Evolutionary conservation across 2,888 invertebrate genomes (phyloP).

Genomic region (Odontocolon sp.): DNA sequence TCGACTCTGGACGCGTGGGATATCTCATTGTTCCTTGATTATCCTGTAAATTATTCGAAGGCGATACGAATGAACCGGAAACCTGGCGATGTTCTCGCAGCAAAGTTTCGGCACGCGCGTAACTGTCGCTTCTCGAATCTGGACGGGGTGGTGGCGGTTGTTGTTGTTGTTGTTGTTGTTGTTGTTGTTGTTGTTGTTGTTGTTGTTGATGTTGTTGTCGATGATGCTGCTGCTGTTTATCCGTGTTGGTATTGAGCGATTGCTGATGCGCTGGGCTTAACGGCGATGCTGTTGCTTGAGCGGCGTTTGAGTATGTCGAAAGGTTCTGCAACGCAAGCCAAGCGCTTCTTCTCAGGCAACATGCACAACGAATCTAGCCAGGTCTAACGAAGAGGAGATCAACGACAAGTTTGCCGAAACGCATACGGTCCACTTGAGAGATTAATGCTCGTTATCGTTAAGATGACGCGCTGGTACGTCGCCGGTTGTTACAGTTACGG

Average conservation of each 20-base stretch:
- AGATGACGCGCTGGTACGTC: neutral
- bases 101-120: conserved; percentile 74
- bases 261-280: conserved; percentile 70
- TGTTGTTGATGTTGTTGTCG: conserved; percentile 53
- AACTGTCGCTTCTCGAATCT: conserved; percentile 77
- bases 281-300: conserved; percentile 71
- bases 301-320: conserved; percentile 75
- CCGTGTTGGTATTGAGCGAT: conserved; percentile 51
- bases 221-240: conserved; percentile 55
- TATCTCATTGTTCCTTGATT: conserved; percentile 19
- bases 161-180: conserved; percentile 45
- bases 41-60: conserved; percentile 38
- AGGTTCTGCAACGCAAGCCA: conserved; percentile 79
- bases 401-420: neutral
- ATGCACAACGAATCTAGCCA: conserved; percentile 56
- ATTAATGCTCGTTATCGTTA: conserved; percentile 19
- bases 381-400: neutral
- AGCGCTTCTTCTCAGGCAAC: conserved; percentile 72
- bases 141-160: conserved; percentile 73
- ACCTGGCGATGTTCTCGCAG: conserved; percentile 72
- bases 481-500: neutral
- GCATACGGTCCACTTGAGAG: conserved; percentile 4
- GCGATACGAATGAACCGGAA: conserved; percentile 35
- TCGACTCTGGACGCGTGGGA: conserved; percentile 63
- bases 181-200: conserved; percentile 64